Percentiles rank a stretch among this genome's conserved stretches.
Conservation (phyloP, 2,888 invertebrate species). For the Antheraea assamensis region DNA sequence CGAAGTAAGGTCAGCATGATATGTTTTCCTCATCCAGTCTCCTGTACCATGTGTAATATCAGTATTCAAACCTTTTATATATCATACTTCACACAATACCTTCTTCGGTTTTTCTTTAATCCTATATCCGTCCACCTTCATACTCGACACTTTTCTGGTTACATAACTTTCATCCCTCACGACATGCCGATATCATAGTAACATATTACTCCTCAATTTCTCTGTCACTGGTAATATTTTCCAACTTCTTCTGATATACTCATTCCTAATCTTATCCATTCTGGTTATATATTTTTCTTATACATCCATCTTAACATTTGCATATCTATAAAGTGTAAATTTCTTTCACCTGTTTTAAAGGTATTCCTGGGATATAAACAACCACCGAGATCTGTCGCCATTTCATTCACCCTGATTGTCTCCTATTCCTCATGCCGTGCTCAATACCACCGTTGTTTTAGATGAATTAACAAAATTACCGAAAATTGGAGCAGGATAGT, state of each 20-base stretch:
- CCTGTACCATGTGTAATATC: background rate
- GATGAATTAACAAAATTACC: background rate
- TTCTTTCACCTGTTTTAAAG: background rate
- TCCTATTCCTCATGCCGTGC: background rate
- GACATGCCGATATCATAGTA: too few relatives aligned
- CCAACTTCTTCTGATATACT: too few relatives aligned
- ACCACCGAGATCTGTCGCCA: background rate
- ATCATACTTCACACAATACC: background rate
- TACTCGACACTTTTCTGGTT: background rate
- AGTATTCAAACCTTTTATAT: too few relatives aligned
- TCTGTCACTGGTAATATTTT: too few relatives aligned
- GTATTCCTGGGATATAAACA: background rate
- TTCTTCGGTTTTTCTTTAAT: background rate
- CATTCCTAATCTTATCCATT: background rate
- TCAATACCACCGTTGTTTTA: background rate
- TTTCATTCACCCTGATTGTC: background rate
- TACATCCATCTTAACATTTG: background rate
- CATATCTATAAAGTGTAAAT: background rate
- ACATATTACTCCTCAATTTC: too few relatives aligned
- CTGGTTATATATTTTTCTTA: too few relatives aligned
- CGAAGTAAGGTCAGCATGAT: background rate
- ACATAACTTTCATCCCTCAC: background rate
- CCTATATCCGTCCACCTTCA: background rate
- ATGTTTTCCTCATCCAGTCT: background rate
- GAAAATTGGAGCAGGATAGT: background rate